Evolutionary conservation across 53 echinoderm and acorn worm species (phyloP).

Genomic region (Mesocentrotus franciscanus): DNA sequence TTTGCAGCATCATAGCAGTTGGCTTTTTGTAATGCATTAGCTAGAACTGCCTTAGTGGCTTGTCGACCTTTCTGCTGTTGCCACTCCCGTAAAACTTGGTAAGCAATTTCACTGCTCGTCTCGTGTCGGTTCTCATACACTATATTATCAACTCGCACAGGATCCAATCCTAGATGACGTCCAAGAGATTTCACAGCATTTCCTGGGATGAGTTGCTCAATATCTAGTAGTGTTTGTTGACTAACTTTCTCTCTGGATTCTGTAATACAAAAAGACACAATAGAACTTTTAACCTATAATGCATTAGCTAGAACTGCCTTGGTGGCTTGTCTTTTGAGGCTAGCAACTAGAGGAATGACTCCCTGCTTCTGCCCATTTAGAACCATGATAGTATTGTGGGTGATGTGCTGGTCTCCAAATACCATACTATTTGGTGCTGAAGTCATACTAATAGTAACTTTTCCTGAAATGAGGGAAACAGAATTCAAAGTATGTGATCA

Average conservation of each 20-base stretch:
- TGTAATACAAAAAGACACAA: background rate
- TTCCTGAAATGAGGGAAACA: background rate
- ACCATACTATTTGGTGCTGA: background rate
- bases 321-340: background rate
- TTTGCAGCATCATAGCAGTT: slow-evolving; percentile 40
- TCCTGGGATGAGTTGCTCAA: background rate
- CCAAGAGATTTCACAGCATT: background rate
- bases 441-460: background rate
- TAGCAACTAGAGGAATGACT: background rate
- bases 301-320: too few relatives aligned
- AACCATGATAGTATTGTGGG: background rate
- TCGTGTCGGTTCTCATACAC: background rate
- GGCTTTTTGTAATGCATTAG: slow-evolving; percentile 32
- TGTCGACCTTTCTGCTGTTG: background rate
- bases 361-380: background rate
- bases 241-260: slow-evolving; percentile 10
- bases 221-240: background rate
- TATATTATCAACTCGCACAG: background rate
- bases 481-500: too few relatives aligned
- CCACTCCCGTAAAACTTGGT: slow-evolving; percentile 20
- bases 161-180: background rate
- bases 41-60: background rate
- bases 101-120: background rate
- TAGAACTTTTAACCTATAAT: background rate
- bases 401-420: background rate